Evolutionary conservation across 2,797 vertebrate genomes (phyloP).

Genomic region (Oreortyx pictus): DNA sequence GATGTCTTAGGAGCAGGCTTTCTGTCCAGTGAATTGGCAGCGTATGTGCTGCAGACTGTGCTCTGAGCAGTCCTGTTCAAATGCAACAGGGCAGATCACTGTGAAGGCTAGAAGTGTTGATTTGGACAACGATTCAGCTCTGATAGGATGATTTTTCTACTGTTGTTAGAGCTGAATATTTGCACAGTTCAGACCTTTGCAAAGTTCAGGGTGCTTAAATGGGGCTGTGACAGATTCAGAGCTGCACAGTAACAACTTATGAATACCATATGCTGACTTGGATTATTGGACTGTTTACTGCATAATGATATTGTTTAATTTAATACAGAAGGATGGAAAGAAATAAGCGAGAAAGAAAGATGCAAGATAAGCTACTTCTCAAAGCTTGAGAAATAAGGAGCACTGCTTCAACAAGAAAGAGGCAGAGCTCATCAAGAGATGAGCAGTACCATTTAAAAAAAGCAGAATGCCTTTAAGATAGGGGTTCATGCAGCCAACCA

Average conservation of each 20-base stretch:
- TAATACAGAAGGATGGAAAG: neutral
- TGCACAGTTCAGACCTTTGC: neutral
- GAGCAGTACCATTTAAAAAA: neutral
- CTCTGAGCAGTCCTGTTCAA: neutral
- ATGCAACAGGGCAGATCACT: neutral
- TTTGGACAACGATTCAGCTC: neutral
- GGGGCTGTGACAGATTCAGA: constrained; percentile 4
- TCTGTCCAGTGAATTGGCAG: neutral
- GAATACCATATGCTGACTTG: constrained; percentile 13
- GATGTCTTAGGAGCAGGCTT: neutral
- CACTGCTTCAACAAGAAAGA: neutral
- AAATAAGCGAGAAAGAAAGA: neutral
- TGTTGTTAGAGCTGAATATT: neutral
- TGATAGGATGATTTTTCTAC: neutral
- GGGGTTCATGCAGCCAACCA: no score
- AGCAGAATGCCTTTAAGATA: neutral
- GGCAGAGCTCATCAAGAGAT: neutral
- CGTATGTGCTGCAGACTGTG: neutral
- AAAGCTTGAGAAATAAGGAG: neutral
- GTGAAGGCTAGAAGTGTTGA: neutral
- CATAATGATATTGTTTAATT: constrained; percentile 15
- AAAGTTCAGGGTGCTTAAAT: neutral
- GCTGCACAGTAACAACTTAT: neutral
- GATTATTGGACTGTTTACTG: constrained; percentile 17
- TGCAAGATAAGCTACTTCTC: neutral